phyloP scores from a whole-genome alignment of 2,797 vertebrate species.

The Clarias platycephalus region DNA sequence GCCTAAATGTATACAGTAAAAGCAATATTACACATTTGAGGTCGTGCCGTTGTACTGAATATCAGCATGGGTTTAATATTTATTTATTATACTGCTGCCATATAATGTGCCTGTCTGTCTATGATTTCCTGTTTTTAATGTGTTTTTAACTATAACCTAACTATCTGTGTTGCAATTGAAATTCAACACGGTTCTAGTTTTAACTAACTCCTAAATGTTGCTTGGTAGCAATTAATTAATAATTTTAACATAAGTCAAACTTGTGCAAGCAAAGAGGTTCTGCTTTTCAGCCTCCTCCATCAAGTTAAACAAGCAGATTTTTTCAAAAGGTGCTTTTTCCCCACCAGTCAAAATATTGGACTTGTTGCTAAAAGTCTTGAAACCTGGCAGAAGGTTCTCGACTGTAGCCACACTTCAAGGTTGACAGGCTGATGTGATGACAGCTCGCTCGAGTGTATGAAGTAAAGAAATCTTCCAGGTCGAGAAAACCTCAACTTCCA shows the following conservation, averaged over 20 bases:
- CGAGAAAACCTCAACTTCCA: neutral
- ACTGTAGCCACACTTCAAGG: neutral
- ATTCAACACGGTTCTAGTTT: neutral
- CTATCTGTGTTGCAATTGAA: neutral
- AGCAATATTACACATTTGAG: no score
- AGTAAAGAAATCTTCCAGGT: conserved; percentile 1
- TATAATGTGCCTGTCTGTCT: neutral
- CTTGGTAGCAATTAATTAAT: neutral
- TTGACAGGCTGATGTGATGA: conserved; percentile 10
- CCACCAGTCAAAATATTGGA: neutral
- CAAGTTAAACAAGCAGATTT: neutral
- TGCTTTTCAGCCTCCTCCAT: neutral
- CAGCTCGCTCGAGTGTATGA: neutral
- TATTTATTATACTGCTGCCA: no score
- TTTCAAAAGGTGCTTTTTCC: neutral
- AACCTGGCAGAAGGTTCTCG: neutral
- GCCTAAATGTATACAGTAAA: no score
- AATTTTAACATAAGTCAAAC: neutral
- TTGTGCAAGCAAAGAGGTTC: neutral
- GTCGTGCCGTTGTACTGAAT: no score
- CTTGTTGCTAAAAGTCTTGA: neutral
- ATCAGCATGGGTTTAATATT: no score
- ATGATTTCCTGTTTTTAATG: neutral
- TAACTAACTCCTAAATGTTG: neutral
- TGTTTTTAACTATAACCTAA: neutral